Evolutionary conservation across 2,797 vertebrate species (phyloP), one percentile per base, ranked within the genome.

Genomic region (Fratercula arctica): DNA sequence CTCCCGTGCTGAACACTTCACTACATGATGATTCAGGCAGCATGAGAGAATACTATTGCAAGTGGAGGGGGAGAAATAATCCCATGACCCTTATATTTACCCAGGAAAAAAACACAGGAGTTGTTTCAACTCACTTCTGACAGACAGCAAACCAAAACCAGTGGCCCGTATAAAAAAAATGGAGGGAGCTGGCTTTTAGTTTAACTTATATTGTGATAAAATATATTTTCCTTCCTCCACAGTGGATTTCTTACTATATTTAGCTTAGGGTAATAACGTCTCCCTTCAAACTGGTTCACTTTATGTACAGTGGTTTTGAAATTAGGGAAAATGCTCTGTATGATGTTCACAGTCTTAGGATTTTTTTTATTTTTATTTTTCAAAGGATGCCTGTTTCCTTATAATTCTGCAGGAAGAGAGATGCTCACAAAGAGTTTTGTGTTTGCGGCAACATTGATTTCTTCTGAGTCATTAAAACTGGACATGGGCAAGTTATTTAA

Each of bases 381-480:
- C 54, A 89, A 63, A 79, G 35, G 43, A 77, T 1, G 26, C 26
- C 24, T 31, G 11, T 77, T 94, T 67, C 37, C 56, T 28, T 63
- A 28, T 35, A 76, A 81, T 56, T 80, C 57, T 5, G 0, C 68
- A 94, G 59, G 41, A 77, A 85, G 35, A 93, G 31, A 92, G 33
- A 73, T 24, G 69, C n/a, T 82, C 28, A 53, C 51, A 66, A 67
- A 83, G 63, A 61, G 16, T 3, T 37, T n/a, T 87, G 43, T 83
- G 46, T 72, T 54, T 84, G 39, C 4, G 0, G 77, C 69, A 60
- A 41, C 63, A 88, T 10, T 87, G 74, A 89, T 87, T 94, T 91
- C 90, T 90, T 85, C 87, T 92, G 83, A 95, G 61, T 61, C 93
- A 93, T 91, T 85, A 87, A 89, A 85, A 89, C 41, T 85, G 81